These are phyloP conservation scores for Sitobion miscanthi DNA, from an alignment of 1,140 invertebrate genomes.

Conservation along the genomic window DNA sequence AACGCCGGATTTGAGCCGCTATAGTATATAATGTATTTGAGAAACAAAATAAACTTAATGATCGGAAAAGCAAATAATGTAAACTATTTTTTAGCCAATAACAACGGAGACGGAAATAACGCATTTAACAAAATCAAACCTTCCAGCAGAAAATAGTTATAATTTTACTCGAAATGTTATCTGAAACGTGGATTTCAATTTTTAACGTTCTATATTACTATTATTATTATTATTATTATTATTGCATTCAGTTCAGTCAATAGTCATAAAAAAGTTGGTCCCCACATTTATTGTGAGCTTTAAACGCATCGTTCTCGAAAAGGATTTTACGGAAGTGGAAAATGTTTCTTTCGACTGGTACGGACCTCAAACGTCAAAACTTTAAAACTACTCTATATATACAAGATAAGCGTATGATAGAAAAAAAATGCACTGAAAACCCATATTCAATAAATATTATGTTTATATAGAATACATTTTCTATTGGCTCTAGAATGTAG, in stretches of 20 bases:
- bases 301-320: background rate
- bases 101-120: background rate
- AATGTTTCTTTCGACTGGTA: background rate
- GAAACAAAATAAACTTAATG: background rate
- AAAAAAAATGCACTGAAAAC: background rate
- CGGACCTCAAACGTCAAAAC: background rate
- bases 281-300: background rate
- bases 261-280: background rate
- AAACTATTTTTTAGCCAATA: background rate
- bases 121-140: background rate
- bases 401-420: background rate
- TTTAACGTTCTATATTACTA: background rate
- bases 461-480: background rate
- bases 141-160: background rate
- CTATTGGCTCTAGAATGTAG: background rate
- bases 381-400: background rate
- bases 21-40: background rate
- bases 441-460: background rate
- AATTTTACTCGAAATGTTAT: background rate
- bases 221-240: background rate
- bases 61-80: background rate
- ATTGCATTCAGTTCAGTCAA: background rate
- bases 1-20: too few relatives aligned
- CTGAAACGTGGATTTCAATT: constrained; percentile 8
- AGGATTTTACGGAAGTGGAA: background rate